Percentiles rank a stretch among this genome's conserved stretches.
Conservation (phyloP, 2,113 vertebrate genomes). For the Pleuronectes platessa region DNA sequence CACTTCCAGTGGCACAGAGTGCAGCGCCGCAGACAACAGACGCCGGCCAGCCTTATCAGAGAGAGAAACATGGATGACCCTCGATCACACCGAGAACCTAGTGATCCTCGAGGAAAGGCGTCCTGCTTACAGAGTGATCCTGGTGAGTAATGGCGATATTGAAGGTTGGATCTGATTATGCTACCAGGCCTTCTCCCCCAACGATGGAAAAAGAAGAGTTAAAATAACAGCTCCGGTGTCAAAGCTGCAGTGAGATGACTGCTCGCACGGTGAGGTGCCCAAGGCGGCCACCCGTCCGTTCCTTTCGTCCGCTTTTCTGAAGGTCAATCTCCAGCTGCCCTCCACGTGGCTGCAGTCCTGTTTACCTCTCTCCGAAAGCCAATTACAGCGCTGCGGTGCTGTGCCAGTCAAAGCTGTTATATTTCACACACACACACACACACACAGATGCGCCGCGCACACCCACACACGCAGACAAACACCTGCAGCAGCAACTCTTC, state of each 20-base stretch:
- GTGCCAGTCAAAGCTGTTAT: conserved; percentile 65
- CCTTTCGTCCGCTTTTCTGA: conserved; percentile 66
- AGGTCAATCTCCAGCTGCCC: conserved; percentile 82
- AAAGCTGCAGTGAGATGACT: conserved; percentile 62
- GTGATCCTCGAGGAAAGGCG: conserved; percentile 71
- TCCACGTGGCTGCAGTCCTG: conserved; percentile 72
- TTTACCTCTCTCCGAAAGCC: conserved; percentile 80
- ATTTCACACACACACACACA: conserved; percentile 25
- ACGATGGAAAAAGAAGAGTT: conserved; percentile 10
- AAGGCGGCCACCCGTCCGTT: conserved; percentile 60
- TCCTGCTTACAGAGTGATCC: conserved; percentile 72
- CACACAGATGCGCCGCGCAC: conserved; percentile 35
- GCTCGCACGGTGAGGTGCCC: conserved; percentile 72
- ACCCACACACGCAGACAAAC: conserved; percentile 53
- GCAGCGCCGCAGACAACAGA: conserved; percentile 65
- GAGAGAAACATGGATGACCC: conserved; percentile 77
- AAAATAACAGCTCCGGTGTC: conserved; percentile 59
- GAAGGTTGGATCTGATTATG: conserved; percentile 74
- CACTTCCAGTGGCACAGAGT: conserved; percentile 55
- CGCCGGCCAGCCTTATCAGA: conserved; percentile 77
- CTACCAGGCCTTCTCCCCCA: neutral
- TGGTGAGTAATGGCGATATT: conserved; percentile 62
- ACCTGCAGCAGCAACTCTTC: conserved; percentile 67
- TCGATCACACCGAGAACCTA: conserved; percentile 66
- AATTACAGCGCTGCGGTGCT: conserved; percentile 76